These are phyloP conservation scores for Macropus fuliginosus DNA, from an alignment of 2,797 vertebrate species.

Conservation along the genomic window DNA sequence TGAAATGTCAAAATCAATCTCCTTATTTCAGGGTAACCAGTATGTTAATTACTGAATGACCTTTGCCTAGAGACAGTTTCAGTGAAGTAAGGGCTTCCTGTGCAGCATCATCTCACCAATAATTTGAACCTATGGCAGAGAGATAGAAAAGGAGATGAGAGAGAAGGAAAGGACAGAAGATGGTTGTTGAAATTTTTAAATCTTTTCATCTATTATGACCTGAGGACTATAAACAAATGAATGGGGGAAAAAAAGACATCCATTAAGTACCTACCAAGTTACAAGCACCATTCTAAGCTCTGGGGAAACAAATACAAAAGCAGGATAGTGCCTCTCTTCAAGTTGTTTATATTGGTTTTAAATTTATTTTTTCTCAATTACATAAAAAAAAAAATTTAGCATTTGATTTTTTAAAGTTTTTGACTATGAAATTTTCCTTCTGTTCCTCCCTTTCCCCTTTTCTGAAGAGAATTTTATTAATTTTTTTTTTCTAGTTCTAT, in stretches of 20 bases:
- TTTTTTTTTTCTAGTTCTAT: not conserved
- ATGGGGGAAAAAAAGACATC: too few species aligned
- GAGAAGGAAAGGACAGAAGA: not conserved
- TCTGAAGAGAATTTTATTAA: not conserved
- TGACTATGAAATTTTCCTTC: too few species aligned
- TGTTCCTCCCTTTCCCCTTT: too few species aligned
- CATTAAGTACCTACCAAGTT: too few species aligned
- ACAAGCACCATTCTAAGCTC: too few species aligned
- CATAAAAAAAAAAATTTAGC: too few species aligned
- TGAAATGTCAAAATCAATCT: not conserved
- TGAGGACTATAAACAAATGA: not conserved
- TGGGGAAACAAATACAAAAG: too few species aligned
- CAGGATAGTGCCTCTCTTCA: too few species aligned
- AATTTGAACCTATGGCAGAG: not conserved
- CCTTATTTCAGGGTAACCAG: not conserved
- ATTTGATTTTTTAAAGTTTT: too few species aligned
- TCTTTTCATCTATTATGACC: not conserved
- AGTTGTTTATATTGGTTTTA: too few species aligned
- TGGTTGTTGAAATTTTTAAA: not conserved
- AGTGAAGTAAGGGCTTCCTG: too few species aligned
- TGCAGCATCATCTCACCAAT: not conserved
- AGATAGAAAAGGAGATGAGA: not conserved
- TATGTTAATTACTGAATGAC: not conserved
- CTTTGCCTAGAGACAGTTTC: not conserved
- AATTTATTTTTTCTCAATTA: too few species aligned